Evolutionary conservation across 2,797 vertebrate genomes (phyloP), one percentile per base, ranked within the genome.

Genomic region (Acanthurus lineatus): DNA sequence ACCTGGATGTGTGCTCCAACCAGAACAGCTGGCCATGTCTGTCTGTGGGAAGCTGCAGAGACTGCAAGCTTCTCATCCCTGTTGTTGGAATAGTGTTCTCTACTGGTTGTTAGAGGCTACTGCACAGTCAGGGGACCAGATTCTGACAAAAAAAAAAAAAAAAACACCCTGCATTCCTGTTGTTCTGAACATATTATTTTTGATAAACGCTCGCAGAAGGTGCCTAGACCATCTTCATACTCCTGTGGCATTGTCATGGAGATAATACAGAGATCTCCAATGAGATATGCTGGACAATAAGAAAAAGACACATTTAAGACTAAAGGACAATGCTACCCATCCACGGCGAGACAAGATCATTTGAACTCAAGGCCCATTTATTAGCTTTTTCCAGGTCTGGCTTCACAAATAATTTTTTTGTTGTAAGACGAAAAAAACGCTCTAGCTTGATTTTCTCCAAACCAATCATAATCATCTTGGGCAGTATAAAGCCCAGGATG

Each of bases 11-110:
- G 53, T 0, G 3, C 20, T 61, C 32, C 16, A 58, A n/a, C 28
- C 11, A 12, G 2, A 42, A 42, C 32, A 51, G 9, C 5, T 48
- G 9, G 40, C 28, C 42, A 0, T n/a, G n/a, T 11, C 42, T 38
- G 45, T 58, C 12, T 57, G 15, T 16, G 35, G 6, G 62, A n/a
- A 40, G 51, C 49, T 73, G 42, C 10, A n/a, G 38, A 53, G 40
- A 28, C 35, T 20, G 63, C 35, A 19, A 47, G 57, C 40, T 54
- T 48, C 73, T 35, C 22, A 16, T 51, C 56, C 19, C 14, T 59
- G 17, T 20, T 17, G 35, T 47, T 47, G 38, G 14, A 76, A 53
- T 25, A 73, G 3, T 48, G 71, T 38, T 32, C 17, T 42, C 62
- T 40, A 58, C n/a, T 57, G 20, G 61, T 28, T 9, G 45, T 7